Percentiles rank a stretch among this genome's conserved stretches.
Evolutionary conservation across 92 coral and sea anemone genomes (phyloP).

Genomic region (Epizoanthus stellaris): DNA sequence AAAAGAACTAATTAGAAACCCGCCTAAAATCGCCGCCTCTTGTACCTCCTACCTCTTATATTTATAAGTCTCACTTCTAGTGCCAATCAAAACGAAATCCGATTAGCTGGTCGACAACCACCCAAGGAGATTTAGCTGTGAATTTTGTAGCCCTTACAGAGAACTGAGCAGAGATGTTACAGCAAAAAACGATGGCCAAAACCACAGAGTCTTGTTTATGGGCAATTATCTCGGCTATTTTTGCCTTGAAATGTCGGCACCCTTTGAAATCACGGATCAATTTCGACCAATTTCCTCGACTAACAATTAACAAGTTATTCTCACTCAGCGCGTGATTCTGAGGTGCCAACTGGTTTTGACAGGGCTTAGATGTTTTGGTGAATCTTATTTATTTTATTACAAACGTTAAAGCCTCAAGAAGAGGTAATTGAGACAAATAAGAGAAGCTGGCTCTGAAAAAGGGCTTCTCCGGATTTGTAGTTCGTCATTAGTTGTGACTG

Average conservation of each 20-base stretch:
- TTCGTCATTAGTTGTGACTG: neutral
- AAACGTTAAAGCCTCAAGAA: slow-evolving; percentile 56
- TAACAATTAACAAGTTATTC: slow-evolving; percentile 94
- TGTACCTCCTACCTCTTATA: slow-evolving; percentile 72
- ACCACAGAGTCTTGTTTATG: slow-evolving; percentile 70
- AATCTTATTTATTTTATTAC: slow-evolving; percentile 79
- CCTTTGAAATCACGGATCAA: slow-evolving; percentile 94
- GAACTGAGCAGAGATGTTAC: slow-evolving; percentile 22
- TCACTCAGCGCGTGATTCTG: slow-evolving; percentile 84
- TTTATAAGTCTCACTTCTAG: slow-evolving; percentile 48
- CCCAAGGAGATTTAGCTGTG: slow-evolving; percentile 44
- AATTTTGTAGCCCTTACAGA: slow-evolving; percentile 20
- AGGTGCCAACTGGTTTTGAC: slow-evolving; percentile 75
- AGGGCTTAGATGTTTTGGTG: slow-evolving; percentile 66
- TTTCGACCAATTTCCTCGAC: slow-evolving; percentile 99
- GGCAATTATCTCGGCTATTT: slow-evolving; percentile 83
- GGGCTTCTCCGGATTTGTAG: neutral
- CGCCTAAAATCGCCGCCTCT: slow-evolving; percentile 96
- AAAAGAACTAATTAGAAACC: slow-evolving; percentile 93
- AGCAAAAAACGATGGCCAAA: slow-evolving; percentile 21
- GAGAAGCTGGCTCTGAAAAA: neutral
- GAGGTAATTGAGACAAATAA: slow-evolving; percentile 52
- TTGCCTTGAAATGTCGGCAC: slow-evolving; percentile 77
- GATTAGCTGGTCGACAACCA: slow-evolving; percentile 46
- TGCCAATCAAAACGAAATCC: slow-evolving; percentile 73